phyloP scores from a whole-genome alignment of 2,113 vertebrate species.

The Syrmaticus mikado region DNA sequence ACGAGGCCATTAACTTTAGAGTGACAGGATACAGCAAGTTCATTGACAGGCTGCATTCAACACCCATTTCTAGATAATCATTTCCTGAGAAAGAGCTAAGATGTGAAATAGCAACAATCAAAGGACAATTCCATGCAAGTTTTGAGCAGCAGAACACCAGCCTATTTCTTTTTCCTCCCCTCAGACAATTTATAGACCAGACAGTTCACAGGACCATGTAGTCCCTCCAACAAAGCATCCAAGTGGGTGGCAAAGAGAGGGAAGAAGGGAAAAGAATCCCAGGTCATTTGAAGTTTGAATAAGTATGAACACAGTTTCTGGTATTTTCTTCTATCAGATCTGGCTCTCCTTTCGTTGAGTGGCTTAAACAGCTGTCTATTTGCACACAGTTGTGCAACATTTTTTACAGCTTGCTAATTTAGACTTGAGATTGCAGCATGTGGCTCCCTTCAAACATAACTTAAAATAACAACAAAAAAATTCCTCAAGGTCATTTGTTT shows the following conservation, averaged over 20 bases:
- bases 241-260: not conserved
- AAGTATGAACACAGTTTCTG: not conserved
- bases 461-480: constrained; percentile 20
- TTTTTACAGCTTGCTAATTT: constrained; percentile 32
- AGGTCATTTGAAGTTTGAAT: not conserved
- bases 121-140: not conserved
- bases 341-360: not conserved
- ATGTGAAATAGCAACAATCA: not conserved
- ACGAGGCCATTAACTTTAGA: not conserved
- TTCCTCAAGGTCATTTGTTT: constrained; percentile 32
- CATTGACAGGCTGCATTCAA: not conserved
- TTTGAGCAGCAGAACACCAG: not conserved
- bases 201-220: not conserved
- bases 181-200: not conserved
- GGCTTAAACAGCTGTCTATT: constrained; percentile 28
- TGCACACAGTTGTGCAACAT: not conserved
- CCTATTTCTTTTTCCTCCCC: not conserved
- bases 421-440: constrained; percentile 27
- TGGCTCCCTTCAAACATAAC: constrained; percentile 50
- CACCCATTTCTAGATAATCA: constrained; percentile 4
- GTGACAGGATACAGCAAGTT: not conserved
- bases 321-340: constrained; percentile 1
- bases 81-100: not conserved
- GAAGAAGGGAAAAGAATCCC: not conserved
- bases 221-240: not conserved